Evolutionary conservation across 1,140 invertebrate species (phyloP).

Genomic region (Pseudomyrmex flavicornis): DNA sequence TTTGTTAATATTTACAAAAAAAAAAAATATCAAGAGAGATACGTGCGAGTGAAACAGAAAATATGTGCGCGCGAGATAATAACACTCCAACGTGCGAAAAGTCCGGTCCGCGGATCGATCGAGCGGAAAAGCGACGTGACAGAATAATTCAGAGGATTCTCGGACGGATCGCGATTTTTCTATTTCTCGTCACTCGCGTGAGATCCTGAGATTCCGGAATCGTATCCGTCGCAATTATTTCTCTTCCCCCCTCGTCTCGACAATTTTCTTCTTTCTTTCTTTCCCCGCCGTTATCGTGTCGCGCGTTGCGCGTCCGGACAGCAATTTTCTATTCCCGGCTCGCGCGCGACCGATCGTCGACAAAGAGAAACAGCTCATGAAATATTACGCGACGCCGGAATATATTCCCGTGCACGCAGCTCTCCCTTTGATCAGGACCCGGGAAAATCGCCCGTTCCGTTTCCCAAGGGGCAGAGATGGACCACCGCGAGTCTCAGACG

Average conservation of each 20-base stretch:
- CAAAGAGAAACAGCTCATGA: slow-evolving; percentile 77
- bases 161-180: slow-evolving; percentile 3
- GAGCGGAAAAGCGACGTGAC: not conserved
- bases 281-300: slow-evolving; percentile 52
- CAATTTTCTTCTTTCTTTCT: slow-evolving; percentile 31
- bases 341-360: slow-evolving; percentile 70
- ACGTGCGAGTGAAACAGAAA: too few relatives aligned
- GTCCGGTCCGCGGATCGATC: not conserved
- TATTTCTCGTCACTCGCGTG: slow-evolving; percentile 66
- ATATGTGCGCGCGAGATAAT: not conserved
- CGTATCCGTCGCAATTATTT: slow-evolving; percentile 76
- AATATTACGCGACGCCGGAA: slow-evolving; percentile 76
- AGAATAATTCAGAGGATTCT: slow-evolving; percentile 1
- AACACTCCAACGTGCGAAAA: not conserved
- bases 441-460: slow-evolving; percentile 75
- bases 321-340: slow-evolving; percentile 68
- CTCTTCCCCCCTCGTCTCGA: slow-evolving; percentile 40
- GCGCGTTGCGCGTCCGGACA: slow-evolving; percentile 19
- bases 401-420: slow-evolving; percentile 66
- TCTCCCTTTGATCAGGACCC: slow-evolving; percentile 77
- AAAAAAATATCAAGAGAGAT: not conserved
- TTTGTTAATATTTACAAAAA: not conserved
- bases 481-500: slow-evolving; percentile 55
- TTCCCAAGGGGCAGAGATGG: slow-evolving; percentile 72
- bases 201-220: slow-evolving; percentile 70